A percentile compares a stretch with the other conserved stretches of the same genome.
These are phyloP conservation scores for Ariopsis seemanni DNA, from an alignment of 2,113 vertebrate species.

Conservation along the genomic window DNA sequence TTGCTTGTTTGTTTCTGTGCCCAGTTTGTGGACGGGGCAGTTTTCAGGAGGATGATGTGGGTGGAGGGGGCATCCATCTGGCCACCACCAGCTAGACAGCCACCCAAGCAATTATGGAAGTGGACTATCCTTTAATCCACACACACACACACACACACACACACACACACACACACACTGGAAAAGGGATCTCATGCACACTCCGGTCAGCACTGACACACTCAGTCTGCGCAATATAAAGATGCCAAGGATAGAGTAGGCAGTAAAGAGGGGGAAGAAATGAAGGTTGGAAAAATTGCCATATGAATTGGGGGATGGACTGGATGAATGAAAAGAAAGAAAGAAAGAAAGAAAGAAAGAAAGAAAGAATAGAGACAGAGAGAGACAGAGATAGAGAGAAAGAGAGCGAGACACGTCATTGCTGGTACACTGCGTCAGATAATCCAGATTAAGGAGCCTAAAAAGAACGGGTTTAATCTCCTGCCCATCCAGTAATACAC, in stretches of 20 bases:
- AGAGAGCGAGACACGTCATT: conserved; percentile 61
- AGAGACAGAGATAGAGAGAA: background rate
- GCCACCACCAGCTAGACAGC: conserved; percentile 53
- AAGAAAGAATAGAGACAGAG: background rate
- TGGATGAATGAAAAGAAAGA: conserved; percentile 26
- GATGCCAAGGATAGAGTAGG: conserved; percentile 3
- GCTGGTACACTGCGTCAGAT: conserved; percentile 73
- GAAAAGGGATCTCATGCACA: conserved; percentile 19
- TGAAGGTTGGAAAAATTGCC: conserved; percentile 10
- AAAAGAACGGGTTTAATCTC: conserved; percentile 78
- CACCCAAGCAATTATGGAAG: conserved; percentile 69
- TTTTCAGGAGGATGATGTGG: conserved; percentile 37
- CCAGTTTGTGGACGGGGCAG: conserved; percentile 28
- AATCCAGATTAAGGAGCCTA: conserved; percentile 81
- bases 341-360: conserved; percentile 47
- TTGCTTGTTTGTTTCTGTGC: conserved; percentile 24
- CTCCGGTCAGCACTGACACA: conserved; percentile 16
- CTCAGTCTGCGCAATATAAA: conserved; percentile 1
- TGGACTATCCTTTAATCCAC: conserved; percentile 71
- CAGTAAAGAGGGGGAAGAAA: background rate
- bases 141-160: conserved; percentile 45
- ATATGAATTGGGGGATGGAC: background rate
- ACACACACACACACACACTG: conserved; percentile 38
- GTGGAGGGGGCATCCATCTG: conserved; percentile 54
- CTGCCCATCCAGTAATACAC: conserved; percentile 74